phyloP scores from a whole-genome alignment of 2,888 invertebrate genomes.

The Harpagoxenus sublaevis region DNA sequence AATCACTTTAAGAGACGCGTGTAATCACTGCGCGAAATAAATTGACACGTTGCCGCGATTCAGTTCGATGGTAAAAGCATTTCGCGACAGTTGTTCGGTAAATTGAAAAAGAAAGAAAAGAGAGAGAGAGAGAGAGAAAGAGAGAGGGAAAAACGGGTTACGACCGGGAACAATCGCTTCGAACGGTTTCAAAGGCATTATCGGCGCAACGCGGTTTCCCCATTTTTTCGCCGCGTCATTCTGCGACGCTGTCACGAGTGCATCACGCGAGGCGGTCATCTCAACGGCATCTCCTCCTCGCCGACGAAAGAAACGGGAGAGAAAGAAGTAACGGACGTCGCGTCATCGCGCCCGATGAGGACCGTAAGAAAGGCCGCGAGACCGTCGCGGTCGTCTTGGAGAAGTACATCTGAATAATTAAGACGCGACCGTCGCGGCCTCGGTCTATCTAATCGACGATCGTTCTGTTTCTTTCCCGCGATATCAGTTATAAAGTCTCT shows the following conservation, averaged over 20 bases:
- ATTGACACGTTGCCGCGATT: not conserved
- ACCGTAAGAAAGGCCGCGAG: slow-evolving; percentile 10
- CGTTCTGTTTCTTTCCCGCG: slow-evolving; percentile 7
- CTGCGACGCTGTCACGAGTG: not conserved
- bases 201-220: not conserved
- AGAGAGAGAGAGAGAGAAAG: not conserved
- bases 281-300: not conserved
- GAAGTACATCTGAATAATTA: slow-evolving; percentile 41
- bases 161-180: not conserved
- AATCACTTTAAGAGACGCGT: not conserved
- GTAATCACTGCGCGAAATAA: not conserved
- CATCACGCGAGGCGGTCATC: not conserved
- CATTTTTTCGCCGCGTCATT: slow-evolving; percentile 1
- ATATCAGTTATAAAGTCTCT: not conserved
- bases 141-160: not conserved
- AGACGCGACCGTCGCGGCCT: slow-evolving; percentile 11
- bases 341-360: slow-evolving; percentile 3
- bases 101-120: not conserved
- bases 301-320: not conserved
- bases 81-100: not conserved
- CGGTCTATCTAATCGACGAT: slow-evolving; percentile 38
- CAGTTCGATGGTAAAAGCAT: not conserved
- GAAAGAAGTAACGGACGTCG: not conserved
- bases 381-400: not conserved
- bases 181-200: slow-evolving; percentile 7